Percentiles rank a stretch among this genome's conserved stretches.
These are phyloP conservation scores for Eidolon dupreanum DNA, from an alignment of 2,797 vertebrate genomes.

Conservation along the genomic window DNA sequence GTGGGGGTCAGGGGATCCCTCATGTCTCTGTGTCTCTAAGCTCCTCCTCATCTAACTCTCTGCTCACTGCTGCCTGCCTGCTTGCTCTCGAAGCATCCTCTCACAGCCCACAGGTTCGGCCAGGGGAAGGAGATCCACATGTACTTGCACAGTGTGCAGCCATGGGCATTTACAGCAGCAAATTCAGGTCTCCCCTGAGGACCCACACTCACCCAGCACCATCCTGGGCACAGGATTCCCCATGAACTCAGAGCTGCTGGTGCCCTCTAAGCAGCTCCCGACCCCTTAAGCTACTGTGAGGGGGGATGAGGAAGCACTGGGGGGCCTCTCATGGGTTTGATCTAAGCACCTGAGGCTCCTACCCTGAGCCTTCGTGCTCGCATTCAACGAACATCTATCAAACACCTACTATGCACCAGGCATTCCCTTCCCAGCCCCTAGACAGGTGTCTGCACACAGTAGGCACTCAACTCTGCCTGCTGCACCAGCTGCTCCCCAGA, in stretches of 20 bases:
- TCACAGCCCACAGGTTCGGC: not conserved
- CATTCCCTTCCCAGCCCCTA: not conserved
- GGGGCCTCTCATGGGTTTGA: accelerated
- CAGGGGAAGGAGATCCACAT: not conserved
- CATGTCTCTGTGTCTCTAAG: not conserved
- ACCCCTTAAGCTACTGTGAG: not conserved
- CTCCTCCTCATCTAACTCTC: not conserved
- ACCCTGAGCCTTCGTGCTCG: not conserved
- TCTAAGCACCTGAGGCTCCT: not conserved
- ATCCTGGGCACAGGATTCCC: not conserved
- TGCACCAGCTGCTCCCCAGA: not conserved
- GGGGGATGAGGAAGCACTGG: not conserved
- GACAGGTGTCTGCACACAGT: not conserved
- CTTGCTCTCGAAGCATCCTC: not conserved
- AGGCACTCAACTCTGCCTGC: not conserved
- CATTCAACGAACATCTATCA: not conserved
- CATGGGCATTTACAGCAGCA: accelerated
- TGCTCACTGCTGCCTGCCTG: not conserved
- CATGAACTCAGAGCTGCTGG: not conserved
- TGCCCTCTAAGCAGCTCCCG: not conserved
- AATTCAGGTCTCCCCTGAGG: not conserved
- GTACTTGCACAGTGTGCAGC: not conserved
- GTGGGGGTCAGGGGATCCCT: not conserved
- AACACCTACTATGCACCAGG: not conserved
- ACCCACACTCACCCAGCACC: not conserved